Conservation (phyloP, 2,113 vertebrate genomes). For the Pelecanus crispus region DNA sequence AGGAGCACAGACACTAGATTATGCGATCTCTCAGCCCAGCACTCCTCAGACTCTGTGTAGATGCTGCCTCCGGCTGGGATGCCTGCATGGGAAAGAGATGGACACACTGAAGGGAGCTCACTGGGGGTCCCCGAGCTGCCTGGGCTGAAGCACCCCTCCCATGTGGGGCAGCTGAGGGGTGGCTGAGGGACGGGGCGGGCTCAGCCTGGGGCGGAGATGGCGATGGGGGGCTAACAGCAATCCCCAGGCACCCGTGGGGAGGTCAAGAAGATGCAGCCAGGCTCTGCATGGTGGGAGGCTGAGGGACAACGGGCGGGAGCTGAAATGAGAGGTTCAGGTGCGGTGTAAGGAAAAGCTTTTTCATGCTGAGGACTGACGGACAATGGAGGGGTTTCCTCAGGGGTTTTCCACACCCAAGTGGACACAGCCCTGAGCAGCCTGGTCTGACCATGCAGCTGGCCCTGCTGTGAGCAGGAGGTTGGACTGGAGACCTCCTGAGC, state of each 20-base stretch:
- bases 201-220: no score
- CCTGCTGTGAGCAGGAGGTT: neutral
- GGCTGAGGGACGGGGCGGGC: neutral
- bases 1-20: neutral
- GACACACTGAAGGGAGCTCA: neutral
- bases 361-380: neutral
- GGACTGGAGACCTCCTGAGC: neutral
- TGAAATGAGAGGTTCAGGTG: neutral
- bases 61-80: neutral
- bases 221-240: no score
- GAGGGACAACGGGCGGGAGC: accelerated
- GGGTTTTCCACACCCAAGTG: neutral
- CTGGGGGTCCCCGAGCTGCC: accelerated
- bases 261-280: accelerated
- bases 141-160: accelerated
- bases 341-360: neutral
- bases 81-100: accelerated
- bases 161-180: accelerated
- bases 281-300: neutral
- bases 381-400: neutral
- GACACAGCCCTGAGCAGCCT: neutral
- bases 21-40: neutral
- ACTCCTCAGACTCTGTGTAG: accelerated
- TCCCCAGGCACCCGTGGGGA: neutral
- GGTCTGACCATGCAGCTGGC: neutral